Percentiles rank a stretch among this genome's conserved stretches.
Conservation (phyloP, 2,113 vertebrate species). For the Ancistrus triradiatus region DNA sequence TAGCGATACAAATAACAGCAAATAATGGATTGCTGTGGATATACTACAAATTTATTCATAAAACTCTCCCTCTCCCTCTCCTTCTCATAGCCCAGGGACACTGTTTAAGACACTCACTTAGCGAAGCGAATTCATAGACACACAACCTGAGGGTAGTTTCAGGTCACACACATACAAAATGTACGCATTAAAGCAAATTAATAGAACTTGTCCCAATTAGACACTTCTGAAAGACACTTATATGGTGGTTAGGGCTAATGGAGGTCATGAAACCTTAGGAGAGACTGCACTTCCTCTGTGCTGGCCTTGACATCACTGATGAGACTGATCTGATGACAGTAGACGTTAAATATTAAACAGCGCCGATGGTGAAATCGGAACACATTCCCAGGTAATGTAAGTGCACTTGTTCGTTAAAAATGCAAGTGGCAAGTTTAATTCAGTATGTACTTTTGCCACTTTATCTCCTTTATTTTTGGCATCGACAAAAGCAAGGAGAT, state of each 20-base stretch:
- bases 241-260: slow-evolving; percentile 16
- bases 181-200: slow-evolving; percentile 1
- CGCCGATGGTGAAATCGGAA: slow-evolving; percentile 63
- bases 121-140: not conserved
- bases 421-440: not conserved
- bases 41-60: not conserved
- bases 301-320: slow-evolving; percentile 65
- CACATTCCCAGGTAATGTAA: slow-evolving; percentile 35
- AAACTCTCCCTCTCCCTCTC: not conserved
- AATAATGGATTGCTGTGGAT: too few species aligned
- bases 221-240: slow-evolving; percentile 8
- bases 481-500: too few species aligned
- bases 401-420: not conserved
- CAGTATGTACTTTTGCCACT: not conserved
- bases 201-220: slow-evolving; percentile 17
- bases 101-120: not conserved
- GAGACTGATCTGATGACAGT: slow-evolving; percentile 64
- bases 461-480: too few species aligned
- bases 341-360: slow-evolving; percentile 67
- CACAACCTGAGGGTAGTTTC: slow-evolving; percentile 6
- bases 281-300: slow-evolving; percentile 2
- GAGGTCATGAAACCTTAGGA: slow-evolving; percentile 20
- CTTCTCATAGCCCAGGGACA: not conserved
- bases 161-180: slow-evolving; percentile 6
- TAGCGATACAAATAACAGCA: too few species aligned